Conservation (phyloP, 2,113 vertebrate genomes). For the Phrynosoma blainvillii region DNA sequence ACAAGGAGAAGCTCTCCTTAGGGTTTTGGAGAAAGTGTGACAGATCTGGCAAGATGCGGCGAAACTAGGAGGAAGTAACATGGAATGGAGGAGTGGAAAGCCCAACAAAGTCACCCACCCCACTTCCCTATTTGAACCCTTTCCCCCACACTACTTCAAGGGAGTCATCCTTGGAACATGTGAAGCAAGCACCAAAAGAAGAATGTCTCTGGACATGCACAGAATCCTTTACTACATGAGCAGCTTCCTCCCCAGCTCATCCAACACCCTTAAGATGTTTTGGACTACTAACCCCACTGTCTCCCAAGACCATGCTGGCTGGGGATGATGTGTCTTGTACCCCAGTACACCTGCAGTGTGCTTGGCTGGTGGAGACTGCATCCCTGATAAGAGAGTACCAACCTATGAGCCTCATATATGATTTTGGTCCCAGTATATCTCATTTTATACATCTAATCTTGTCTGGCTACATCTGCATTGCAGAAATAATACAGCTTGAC, state of each 20-base stretch:
- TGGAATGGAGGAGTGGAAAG: not conserved
- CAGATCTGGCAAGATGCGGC: not conserved
- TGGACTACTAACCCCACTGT: not conserved
- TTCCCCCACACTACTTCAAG: not conserved
- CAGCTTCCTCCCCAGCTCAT: not conserved
- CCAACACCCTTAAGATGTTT: not conserved
- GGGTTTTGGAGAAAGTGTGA: slow-evolving; percentile 22
- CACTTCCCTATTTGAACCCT: not conserved
- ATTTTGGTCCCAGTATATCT: not conserved
- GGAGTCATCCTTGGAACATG: not conserved
- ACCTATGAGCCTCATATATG: too few species aligned
- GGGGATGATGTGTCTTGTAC: not conserved
- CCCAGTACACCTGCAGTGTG: not conserved
- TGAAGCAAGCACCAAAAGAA: not conserved
- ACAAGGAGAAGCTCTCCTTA: not conserved
- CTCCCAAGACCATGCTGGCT: not conserved
- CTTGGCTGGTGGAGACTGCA: not conserved
- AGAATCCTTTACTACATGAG: not conserved
- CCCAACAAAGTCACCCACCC: not conserved
- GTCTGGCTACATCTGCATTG: too few species aligned
- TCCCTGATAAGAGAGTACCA: not conserved
- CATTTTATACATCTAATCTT: not conserved
- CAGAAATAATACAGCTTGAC: too few species aligned
- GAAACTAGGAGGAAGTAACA: not conserved
- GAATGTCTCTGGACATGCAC: not conserved